Evolutionary conservation across 2,797 vertebrate species (phyloP), one percentile per base, ranked within the genome.

Genomic region (Oophaga sylvatica): DNA sequence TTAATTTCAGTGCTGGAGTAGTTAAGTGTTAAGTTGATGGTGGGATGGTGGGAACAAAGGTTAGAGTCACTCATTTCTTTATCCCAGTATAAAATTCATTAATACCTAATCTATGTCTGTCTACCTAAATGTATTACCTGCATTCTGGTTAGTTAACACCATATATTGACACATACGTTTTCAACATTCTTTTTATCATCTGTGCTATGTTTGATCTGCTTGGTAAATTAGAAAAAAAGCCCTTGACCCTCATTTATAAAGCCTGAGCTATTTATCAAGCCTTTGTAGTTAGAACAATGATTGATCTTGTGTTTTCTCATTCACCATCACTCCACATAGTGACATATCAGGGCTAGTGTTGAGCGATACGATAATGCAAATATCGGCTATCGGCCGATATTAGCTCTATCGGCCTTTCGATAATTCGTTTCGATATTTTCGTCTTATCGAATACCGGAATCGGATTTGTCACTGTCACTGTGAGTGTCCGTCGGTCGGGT

Each of bases 201-300:
- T 41, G 11, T 80, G 22, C 80, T 68, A 29, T 76, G 35, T 84
- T 83, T 84, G 20, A 63, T 76, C 71, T 84, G 35, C 56, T 75
- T 63, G 57, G 59, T 63, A 76, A 76, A 75, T 75, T 84, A 84
- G 45, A 84, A 48, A 59, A 75, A 76, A 84, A 63, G 59, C 41
- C 83, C 35, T 76, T 84, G 83, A 77, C 71, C 71, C 71, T 76
- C 56, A 84, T 84, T 76, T 84, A 62, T 70, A 84, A 73, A 84
- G 82, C 70, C 57, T 76, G 71, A 5, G 59, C 41, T 76, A 48
- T 65, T 84, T 84, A 84, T 84, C 22, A 76, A 62, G n/a, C 71
- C 35, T 84, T 84, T 77, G 71, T 75, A 76, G 71, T 22, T 75
- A 48, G 22, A 76, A 63, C 59, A 84, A 41, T 84, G 83, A 84